Conservation (phyloP, 2,113 vertebrate genomes). For the Charina bottae region DNA sequence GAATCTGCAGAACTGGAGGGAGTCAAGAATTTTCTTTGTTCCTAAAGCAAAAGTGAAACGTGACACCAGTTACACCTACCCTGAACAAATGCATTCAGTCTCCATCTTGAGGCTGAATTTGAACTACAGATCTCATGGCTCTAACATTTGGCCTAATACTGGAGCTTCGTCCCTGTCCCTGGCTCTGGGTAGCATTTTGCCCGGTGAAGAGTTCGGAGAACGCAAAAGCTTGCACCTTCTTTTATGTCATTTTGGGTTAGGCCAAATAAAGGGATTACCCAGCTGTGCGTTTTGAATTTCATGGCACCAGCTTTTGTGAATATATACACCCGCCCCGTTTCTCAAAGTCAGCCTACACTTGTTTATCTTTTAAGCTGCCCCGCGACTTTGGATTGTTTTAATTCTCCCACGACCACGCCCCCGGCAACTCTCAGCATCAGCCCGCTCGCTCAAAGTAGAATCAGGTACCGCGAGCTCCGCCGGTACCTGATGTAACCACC, state of each 20-base stretch:
- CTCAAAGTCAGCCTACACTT: not conserved
- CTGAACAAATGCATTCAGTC: not conserved
- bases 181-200: not conserved
- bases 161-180: not conserved
- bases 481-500: not conserved
- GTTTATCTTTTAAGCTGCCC: not conserved
- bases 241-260: not conserved
- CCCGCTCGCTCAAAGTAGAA: no score
- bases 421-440: not conserved
- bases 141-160: not conserved
- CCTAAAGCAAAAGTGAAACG: not conserved
- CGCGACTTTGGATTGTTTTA: no score
- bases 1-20: not conserved
- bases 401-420: not conserved
- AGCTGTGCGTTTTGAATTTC: not conserved
- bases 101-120: not conserved
- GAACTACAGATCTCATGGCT: not conserved
- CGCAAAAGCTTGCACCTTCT: not conserved
- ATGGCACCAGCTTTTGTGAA: not conserved
- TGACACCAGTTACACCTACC: constrained; percentile 1
- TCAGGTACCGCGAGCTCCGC: no score
- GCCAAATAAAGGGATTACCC: not conserved
- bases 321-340: not conserved
- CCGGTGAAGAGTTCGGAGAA: not conserved
- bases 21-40: not conserved